These are phyloP conservation scores for Eremobia ochroleuca DNA, from an alignment of 2,888 invertebrate species.

Conservation along the genomic window DNA sequence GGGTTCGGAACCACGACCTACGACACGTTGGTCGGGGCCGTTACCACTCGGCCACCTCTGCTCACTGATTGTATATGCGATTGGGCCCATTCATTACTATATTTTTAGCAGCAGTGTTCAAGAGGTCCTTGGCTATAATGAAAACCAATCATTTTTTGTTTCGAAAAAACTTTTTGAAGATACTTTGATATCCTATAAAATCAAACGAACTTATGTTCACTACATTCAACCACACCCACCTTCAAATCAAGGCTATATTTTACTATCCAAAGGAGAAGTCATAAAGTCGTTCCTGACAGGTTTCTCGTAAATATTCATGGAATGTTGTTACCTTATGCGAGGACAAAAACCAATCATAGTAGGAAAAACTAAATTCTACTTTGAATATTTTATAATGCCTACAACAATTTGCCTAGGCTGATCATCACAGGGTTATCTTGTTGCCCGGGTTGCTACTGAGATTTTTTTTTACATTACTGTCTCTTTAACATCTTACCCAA, in stretches of 20 bases:
- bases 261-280: constrained; percentile 41
- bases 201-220: constrained; percentile 29
- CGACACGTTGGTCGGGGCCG: background rate
- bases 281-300: constrained; percentile 37
- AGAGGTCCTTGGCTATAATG: background rate
- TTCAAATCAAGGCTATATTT: constrained; percentile 53
- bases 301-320: constrained; percentile 20
- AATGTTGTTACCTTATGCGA: background rate
- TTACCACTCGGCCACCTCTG: background rate
- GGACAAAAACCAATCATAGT: constrained; percentile 7
- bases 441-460: background rate
- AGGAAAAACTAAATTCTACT: background rate
- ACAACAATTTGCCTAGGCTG: background rate
- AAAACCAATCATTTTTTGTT: background rate
- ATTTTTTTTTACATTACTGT: background rate
- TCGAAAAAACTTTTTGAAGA: too few species aligned
- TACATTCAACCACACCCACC: background rate
- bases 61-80: background rate
- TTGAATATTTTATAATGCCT: background rate
- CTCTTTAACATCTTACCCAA: background rate
- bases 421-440: background rate
- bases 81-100: background rate
- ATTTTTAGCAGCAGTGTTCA: background rate
- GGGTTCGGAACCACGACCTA: background rate
- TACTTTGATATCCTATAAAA: constrained; percentile 14